Percentiles rank a stretch among this genome's conserved stretches.
These are phyloP conservation scores for Stegodyphus mimosarum DNA, from an alignment of 1,140 invertebrate genomes.

Conservation along the genomic window DNA sequence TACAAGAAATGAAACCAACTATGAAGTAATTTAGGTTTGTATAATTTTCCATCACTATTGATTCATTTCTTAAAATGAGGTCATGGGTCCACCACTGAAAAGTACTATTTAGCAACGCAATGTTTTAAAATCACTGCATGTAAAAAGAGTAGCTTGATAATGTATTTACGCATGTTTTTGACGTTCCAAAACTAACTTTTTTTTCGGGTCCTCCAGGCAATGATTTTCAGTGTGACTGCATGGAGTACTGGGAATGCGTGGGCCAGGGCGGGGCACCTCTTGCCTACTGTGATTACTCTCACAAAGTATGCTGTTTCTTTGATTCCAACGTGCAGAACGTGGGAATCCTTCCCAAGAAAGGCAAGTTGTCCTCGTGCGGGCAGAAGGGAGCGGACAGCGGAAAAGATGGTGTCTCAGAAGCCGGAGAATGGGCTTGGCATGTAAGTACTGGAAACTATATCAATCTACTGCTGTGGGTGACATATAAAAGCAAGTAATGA, in stretches of 20 bases:
- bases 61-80: too few species aligned
- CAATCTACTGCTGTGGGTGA: too few species aligned
- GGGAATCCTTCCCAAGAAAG: constrained; percentile 64
- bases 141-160: too few species aligned
- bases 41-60: too few species aligned
- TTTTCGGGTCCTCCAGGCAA: background rate
- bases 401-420: constrained; percentile 67
- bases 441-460: constrained; percentile 65
- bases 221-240: constrained; percentile 66
- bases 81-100: too few species aligned
- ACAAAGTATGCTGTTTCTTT: constrained; percentile 69
- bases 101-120: too few species aligned
- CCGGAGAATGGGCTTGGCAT: constrained; percentile 71
- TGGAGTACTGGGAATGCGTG: constrained; percentile 70
- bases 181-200: too few species aligned
- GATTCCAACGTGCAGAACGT: constrained; percentile 62
- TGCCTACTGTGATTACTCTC: constrained; percentile 68
- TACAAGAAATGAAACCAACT: too few species aligned
- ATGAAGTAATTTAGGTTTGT: too few species aligned
- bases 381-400: constrained; percentile 66
- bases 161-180: too few species aligned
- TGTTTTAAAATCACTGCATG: too few species aligned
- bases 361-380: constrained; percentile 64
- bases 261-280: constrained; percentile 68
- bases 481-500: too few species aligned